Percentiles rank a stretch among this genome's conserved stretches.
phyloP scores from a whole-genome alignment of 2,888 invertebrate genomes.

The Fragum sueziense region DNA sequence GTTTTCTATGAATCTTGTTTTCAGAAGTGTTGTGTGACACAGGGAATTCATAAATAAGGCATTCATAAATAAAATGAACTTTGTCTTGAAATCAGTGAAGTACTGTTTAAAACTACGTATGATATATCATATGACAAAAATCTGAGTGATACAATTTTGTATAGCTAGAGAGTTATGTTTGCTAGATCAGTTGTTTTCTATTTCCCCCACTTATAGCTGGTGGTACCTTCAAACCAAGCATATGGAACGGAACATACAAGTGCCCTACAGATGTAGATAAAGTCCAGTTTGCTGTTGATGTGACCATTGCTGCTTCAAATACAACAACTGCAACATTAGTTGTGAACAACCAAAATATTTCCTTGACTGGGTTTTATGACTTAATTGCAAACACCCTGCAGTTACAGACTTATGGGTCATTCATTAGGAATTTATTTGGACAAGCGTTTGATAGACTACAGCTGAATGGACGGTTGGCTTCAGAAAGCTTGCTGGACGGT shows the following conservation, averaged over 20 bases:
- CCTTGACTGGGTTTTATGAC: background rate
- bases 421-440: conserved; percentile 27
- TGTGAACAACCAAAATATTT: background rate
- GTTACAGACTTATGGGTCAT: conserved; percentile 30
- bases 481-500: conserved; percentile 38
- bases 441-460: conserved; percentile 49
- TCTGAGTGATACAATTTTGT: too few species aligned
- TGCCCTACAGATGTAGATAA: conserved; percentile 43
- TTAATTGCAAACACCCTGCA: conserved; percentile 17
- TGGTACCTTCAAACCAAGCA: conserved; percentile 60
- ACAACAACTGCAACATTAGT: background rate
- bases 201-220: conserved; percentile 20
- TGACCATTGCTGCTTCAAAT: background rate
- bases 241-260: conserved; percentile 62
- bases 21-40: too few species aligned
- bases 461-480: conserved; percentile 34
- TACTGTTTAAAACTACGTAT: too few species aligned
- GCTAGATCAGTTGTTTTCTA: background rate
- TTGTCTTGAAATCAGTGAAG: too few species aligned
- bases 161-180: background rate
- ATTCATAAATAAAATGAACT: too few species aligned
- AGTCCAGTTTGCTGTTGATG: conserved; percentile 22
- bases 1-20: too few species aligned
- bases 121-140: too few species aligned
- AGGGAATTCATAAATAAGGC: too few species aligned